Evolutionary conservation across 2,888 invertebrate species (phyloP), one percentile per base, ranked within the genome.

Genomic region (Eurytoma californica): DNA sequence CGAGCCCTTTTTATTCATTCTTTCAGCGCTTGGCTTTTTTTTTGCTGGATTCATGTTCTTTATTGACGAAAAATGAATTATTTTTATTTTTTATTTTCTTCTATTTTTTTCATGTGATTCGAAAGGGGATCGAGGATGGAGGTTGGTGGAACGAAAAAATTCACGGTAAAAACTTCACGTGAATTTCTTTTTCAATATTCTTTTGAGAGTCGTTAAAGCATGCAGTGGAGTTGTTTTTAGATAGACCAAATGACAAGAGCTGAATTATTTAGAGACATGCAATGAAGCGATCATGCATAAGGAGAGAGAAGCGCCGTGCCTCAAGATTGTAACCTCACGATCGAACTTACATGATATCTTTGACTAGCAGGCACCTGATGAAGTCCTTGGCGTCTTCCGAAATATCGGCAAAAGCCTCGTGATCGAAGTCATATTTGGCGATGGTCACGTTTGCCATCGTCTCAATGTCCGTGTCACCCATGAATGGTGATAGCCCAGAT

Each of bases 381-480:
- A 99, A 99, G 91, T 99, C 98, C 91, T 98, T 97, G 77, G 98
- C 98, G 85, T 96, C 96, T 47, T 95, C 95, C 2, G 98, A 97
- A 86, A 99, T 97, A 87, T 96, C 96, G 85, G 95, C 95, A 91
- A 99, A 99, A 79, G 97, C 97, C 90, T 98, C 98, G 90, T 98
- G 98, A 86, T 98, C 98, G 90, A 97, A 99, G 92, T 99, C 98
- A 91, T 97, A 99, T 89, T 97, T 97, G 68, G 97, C 97, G 85
- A 97, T 94, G 2, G 98, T 98, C 49, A 99, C 98, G 90, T 99
- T 99, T n/a, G 97, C 97, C 95, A 99, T 97, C 12, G 99, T 99
- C 91, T 98, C 98, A 85, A 97, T 95, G 90, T 99, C 99, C 66
- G 96, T 97, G 89, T 97, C 97, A 1, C 99, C 99, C 97, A 99